phyloP scores from a whole-genome alignment of 2,888 invertebrate genomes.

The Nomada fucata region DNA sequence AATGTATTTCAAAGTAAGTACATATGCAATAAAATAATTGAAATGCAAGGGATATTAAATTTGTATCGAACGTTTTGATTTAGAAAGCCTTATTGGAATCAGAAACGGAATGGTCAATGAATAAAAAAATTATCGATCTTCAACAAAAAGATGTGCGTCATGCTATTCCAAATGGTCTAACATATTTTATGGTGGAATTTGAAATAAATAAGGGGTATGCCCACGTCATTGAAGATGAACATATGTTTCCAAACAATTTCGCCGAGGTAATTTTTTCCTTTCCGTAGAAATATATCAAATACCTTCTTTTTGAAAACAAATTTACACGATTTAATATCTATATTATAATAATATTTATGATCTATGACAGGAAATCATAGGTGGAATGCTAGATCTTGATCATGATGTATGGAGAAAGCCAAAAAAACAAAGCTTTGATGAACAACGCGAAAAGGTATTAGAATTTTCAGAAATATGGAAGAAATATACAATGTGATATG shows the following conservation, averaged over 20 bases:
- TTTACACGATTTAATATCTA: background rate
- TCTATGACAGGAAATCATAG: slow-evolving; percentile 92
- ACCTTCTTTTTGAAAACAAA: background rate
- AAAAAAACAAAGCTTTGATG: slow-evolving; percentile 89
- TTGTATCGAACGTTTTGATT: slow-evolving; percentile 7
- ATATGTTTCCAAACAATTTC: slow-evolving; percentile 93
- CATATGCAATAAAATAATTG: background rate
- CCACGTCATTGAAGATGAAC: slow-evolving; percentile 98
- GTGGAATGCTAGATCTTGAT: slow-evolving; percentile 96
- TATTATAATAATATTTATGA: no score
- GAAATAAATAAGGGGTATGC: slow-evolving; percentile 96
- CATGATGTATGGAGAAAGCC: slow-evolving; percentile 94
- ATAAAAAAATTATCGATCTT: slow-evolving; percentile 94
- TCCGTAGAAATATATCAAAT: background rate
- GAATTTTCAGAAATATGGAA: slow-evolving; percentile 90
- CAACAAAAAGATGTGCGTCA: slow-evolving; percentile 90
- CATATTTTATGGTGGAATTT: slow-evolving; percentile 98
- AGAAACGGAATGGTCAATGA: slow-evolving; percentile 97
- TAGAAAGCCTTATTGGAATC: slow-evolving; percentile 97
- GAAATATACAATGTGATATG: slow-evolving; percentile 85
- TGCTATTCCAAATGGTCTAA: slow-evolving; percentile 95
- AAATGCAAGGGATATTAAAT: slow-evolving; percentile 3
- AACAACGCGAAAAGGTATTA: slow-evolving; percentile 91
- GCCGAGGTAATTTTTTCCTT: slow-evolving; percentile 89
- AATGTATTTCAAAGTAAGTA: slow-evolving; percentile 94